Percentiles rank a stretch among this genome's conserved stretches.
phyloP scores from a whole-genome alignment of 2,888 invertebrate genomes.

The Dermolepida albohirtum region DNA sequence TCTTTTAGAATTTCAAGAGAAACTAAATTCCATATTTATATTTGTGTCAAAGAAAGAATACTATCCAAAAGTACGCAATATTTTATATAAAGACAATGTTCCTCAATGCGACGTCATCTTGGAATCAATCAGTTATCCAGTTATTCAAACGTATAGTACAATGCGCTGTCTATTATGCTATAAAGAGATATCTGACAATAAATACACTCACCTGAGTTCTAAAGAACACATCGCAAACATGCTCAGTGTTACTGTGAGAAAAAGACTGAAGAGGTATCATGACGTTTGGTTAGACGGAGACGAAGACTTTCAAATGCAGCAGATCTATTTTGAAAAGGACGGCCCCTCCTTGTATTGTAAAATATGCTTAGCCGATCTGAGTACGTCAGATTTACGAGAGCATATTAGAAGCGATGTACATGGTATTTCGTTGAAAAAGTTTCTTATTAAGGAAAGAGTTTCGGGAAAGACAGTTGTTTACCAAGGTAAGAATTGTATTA shows the following conservation, averaged over 20 bases:
- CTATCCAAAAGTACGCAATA: background rate
- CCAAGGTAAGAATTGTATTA: conserved; percentile 2
- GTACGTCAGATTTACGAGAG: background rate
- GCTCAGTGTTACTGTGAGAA: background rate
- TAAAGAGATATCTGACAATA: background rate
- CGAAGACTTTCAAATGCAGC: conserved; percentile 19
- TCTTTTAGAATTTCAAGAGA: background rate
- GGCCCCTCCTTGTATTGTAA: conserved; percentile 14
- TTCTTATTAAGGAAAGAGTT: conserved; percentile 1
- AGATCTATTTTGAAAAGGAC: conserved; percentile 29
- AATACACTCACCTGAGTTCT: conserved; percentile 13
- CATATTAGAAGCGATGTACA: conserved; percentile 6
- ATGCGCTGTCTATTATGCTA: conserved; percentile 29
- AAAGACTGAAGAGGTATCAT: conserved; percentile 27
- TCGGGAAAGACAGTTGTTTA: background rate
- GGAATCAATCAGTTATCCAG: conserved; percentile 19
- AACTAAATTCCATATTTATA: conserved; percentile 8
- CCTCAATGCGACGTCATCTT: conserved; percentile 28
- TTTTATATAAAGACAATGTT: conserved; percentile 21
- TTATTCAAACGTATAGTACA: conserved; percentile 20
- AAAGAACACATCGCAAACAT: background rate
- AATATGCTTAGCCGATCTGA: conserved; percentile 8
- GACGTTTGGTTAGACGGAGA: conserved; percentile 28
- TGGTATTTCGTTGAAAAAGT: background rate
- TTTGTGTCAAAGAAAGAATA: conserved; percentile 17